These are phyloP conservation scores for Drosophila koepferae DNA, from an alignment of 2,888 invertebrate genomes.

Conservation along the genomic window DNA sequence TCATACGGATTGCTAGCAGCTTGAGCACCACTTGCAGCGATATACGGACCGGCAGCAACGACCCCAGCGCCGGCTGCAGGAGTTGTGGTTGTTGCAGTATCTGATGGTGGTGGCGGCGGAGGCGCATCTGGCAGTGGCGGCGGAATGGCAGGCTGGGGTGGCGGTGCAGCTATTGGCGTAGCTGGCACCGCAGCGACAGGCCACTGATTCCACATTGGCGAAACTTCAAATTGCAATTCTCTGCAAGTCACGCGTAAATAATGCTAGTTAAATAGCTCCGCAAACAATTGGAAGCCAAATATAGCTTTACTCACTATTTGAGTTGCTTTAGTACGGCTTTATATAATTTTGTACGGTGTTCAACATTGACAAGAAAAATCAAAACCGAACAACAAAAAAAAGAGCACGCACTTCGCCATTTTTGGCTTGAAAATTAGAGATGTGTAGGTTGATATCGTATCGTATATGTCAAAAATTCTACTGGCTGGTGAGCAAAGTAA, in stretches of 20 bases:
- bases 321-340: constrained; percentile 17
- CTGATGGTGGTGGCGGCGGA: constrained; percentile 65
- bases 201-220: constrained; percentile 82
- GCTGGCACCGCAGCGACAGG: constrained; percentile 49
- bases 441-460: constrained; percentile 22
- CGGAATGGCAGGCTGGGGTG: constrained; percentile 69
- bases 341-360: constrained; percentile 29
- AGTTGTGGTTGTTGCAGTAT: constrained; percentile 9
- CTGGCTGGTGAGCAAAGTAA: not conserved
- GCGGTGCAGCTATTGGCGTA: constrained; percentile 40
- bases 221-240: constrained; percentile 27
- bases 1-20: constrained; percentile 68
- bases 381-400: constrained; percentile 28
- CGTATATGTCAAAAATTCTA: constrained; percentile 7
- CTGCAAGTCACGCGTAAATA: not conserved
- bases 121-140: constrained; percentile 75
- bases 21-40: constrained; percentile 6
- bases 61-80: not conserved
- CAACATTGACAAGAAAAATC: constrained; percentile 27
- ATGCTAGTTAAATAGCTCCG: not conserved
- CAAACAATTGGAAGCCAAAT: not conserved
- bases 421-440: constrained; percentile 75
- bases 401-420: constrained; percentile 70
- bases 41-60: not conserved
- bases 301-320: not conserved